phyloP scores from a whole-genome alignment of 2,797 vertebrate genomes.

The Macropodus opercularis region DNA sequence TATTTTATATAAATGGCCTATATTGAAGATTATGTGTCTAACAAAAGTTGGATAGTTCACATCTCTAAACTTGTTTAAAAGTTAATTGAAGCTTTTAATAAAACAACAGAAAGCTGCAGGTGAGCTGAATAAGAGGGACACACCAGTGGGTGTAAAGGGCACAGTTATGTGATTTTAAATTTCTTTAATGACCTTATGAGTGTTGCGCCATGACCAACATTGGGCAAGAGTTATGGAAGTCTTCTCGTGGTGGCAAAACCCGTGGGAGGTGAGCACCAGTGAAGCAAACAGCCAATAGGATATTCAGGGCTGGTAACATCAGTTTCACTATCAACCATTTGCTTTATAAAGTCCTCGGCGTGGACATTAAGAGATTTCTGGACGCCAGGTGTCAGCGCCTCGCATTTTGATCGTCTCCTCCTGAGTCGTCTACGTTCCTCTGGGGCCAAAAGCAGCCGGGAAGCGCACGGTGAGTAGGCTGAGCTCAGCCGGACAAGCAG shows the following conservation, averaged over 20 bases:
- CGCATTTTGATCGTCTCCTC: neutral
- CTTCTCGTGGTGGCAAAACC: neutral
- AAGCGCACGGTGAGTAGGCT: conserved; percentile 18
- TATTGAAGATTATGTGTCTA: too few species aligned
- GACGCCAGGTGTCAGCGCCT: conserved; percentile 14
- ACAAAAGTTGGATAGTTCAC: too few species aligned
- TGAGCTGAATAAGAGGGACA: neutral
- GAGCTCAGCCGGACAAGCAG: neutral
- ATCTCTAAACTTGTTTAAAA: neutral
- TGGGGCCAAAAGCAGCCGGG: neutral
- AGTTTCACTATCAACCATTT: conserved; percentile 81
- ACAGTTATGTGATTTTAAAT: neutral
- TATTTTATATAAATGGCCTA: too few species aligned
- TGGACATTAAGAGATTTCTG: conserved; percentile 13
- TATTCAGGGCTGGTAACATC: conserved; percentile 76
- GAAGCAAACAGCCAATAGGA: conserved; percentile 85
- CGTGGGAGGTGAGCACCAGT: conserved; percentile 81
- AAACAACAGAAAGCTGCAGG: neutral
- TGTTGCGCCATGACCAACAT: conserved; percentile 12
- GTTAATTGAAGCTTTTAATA: neutral
- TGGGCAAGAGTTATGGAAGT: neutral
- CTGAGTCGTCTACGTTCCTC: neutral
- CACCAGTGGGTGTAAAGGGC: rapidly evolving
- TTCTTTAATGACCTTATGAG: neutral
- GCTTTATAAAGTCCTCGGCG: conserved; percentile 61